Evolutionary conservation across 2,888 invertebrate species (phyloP), one percentile per base, ranked within the genome.

Genomic region (Euplagia quadripunctaria): DNA sequence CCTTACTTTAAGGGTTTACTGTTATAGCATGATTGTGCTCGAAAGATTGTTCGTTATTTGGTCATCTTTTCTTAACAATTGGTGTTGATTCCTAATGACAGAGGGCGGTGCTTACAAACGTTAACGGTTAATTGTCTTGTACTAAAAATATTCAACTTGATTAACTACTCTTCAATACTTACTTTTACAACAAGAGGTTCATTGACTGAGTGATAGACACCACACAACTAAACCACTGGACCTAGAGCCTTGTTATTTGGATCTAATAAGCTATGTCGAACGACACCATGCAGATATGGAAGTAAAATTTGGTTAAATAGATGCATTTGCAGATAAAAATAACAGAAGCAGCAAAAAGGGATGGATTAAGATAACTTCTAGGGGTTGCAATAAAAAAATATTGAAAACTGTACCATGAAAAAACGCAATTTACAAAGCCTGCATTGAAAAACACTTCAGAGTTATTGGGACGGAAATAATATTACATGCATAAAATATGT

Each of bases 21-120:
- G 42, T 68, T 63, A 67, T 55, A 64, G 63, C 16, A 63, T 46
- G 67, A 64, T 68, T 64, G 64, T 68, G 64, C 31, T 55, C 31
- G 64, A 55, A 31, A 64, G n/a, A 41, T 31, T 66, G 42, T 68
- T 1, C n/a, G 17, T 52, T 51, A 51, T 52, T 41, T 8, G 31
- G 51, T 67, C 66, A 66, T 41, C 17, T 31, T 52, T 67, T 51
- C 51, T 52, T 17, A 52, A 67, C 49, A 51, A 41, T 66, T 49
- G 14, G 41, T 67, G 31, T 51, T 41, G 17, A 49, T 41, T 1
- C 4, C 6, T 65, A 43, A 12, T 14, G 6, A 31, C 64, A 42
- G 43, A 31, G 31, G 31, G 31, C 31, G 2, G 31, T 31, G 31
- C 31, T 31, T 31, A 31, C 31, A 31, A 31, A 31, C 2, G 31